phyloP scores from a whole-genome alignment of 2,888 invertebrate genomes.

The Leucoma salicis region DNA sequence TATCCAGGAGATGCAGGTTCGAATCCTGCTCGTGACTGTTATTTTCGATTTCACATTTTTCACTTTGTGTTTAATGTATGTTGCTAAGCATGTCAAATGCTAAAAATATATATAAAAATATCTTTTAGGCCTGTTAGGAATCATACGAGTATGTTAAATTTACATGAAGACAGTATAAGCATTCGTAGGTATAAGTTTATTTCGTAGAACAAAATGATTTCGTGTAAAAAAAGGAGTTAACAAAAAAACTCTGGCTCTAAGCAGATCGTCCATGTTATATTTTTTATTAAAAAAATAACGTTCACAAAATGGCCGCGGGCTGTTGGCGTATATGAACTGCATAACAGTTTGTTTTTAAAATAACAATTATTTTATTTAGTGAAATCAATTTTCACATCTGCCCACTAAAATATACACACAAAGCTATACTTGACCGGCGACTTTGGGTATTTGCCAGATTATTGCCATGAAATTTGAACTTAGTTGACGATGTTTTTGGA shows the following conservation, averaged over 20 bases:
- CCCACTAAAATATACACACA: no score
- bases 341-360: constrained; percentile 30
- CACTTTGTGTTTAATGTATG: no score
- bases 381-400: no score
- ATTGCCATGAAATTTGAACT: no score
- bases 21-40: no score
- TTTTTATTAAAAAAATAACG: constrained; percentile 45
- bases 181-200: constrained; percentile 7
- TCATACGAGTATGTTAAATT: constrained; percentile 17
- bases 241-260: constrained; percentile 33
- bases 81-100: no score
- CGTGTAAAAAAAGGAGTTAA: constrained; percentile 25
- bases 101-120: no score
- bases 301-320: constrained; percentile 58
- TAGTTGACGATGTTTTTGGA: no score
- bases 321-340: constrained; percentile 43
- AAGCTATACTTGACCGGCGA: no score
- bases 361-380: neutral
- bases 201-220: constrained; percentile 18
- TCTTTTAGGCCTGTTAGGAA: constrained; percentile 6
- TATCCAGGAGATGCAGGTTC: no score
- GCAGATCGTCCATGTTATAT: constrained; percentile 37
- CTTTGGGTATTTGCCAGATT: no score
- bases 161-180: constrained; percentile 9
- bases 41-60: no score